Percentiles rank a stretch among this genome's conserved stretches.
phyloP scores from a whole-genome alignment of 2,888 invertebrate genomes.

The Furcula furcula region DNA sequence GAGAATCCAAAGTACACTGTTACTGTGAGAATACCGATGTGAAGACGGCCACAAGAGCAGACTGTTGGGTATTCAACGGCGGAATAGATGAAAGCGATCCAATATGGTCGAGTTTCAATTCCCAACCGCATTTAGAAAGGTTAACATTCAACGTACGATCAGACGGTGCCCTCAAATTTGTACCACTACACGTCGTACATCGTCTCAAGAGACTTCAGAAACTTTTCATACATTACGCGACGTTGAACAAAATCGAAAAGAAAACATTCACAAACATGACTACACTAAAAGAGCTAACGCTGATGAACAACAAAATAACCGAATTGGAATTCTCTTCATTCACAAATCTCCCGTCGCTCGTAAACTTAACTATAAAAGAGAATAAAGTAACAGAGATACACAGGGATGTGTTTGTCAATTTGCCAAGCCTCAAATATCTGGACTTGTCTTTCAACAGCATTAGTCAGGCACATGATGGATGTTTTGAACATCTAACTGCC shows the following conservation, averaged over 20 bases:
- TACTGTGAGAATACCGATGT: slow-evolving; percentile 83
- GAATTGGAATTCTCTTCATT: slow-evolving; percentile 87
- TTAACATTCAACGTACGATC: slow-evolving; percentile 87
- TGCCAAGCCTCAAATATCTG: slow-evolving; percentile 87
- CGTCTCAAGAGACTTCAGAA: slow-evolving; percentile 85
- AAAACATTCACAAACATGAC: slow-evolving; percentile 89
- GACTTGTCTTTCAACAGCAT: slow-evolving; percentile 94
- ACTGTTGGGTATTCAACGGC: slow-evolving; percentile 89
- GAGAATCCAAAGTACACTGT: slow-evolving; percentile 84
- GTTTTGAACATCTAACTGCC: slow-evolving; percentile 87
- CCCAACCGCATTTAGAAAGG: slow-evolving; percentile 85
- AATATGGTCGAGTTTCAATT: slow-evolving; percentile 87
- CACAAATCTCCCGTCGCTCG: slow-evolving; percentile 86
- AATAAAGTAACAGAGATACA: slow-evolving; percentile 90
- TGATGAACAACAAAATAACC: slow-evolving; percentile 87
- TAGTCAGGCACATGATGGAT: slow-evolving; percentile 91
- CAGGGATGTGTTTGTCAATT: slow-evolving; percentile 87
- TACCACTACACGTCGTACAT: slow-evolving; percentile 86
- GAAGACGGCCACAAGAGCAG: slow-evolving; percentile 84
- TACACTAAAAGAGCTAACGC: slow-evolving; percentile 85
- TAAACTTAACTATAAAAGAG: slow-evolving; percentile 87
- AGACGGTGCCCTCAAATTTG: slow-evolving; percentile 85
- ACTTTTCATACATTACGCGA: slow-evolving; percentile 87
- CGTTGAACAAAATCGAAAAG: slow-evolving; percentile 85
- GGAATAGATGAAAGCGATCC: slow-evolving; percentile 85